A percentile compares a stretch with the other conserved stretches of the same genome.
phyloP scores from a whole-genome alignment of 1,140 invertebrate genomes.

The Platorchestia sp. region DNA sequence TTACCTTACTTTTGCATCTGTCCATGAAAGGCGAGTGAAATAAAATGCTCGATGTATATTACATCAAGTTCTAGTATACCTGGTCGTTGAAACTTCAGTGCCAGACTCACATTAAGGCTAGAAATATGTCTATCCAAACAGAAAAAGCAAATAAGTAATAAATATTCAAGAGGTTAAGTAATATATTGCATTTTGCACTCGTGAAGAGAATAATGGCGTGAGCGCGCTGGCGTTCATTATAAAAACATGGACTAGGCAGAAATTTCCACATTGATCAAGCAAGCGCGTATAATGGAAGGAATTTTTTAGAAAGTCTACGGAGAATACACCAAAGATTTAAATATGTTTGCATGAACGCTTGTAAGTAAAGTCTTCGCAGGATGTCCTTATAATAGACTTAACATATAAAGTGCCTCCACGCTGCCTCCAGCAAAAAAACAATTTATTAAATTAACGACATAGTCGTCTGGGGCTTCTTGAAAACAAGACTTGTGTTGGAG shows the following conservation, averaged over 20 bases:
- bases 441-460: neutral
- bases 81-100: neutral
- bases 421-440: neutral
- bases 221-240: constrained; percentile 21
- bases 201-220: neutral
- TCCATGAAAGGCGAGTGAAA: neutral
- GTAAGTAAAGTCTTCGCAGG: neutral
- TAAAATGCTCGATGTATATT: neutral
- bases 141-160: neutral
- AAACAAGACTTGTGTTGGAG: neutral
- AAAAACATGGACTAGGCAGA: constrained; percentile 30
- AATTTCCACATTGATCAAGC: constrained; percentile 40
- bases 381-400: constrained; percentile 30
- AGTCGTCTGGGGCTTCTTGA: neutral
- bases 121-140: neutral
- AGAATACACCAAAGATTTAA: constrained; percentile 22
- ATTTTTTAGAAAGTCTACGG: constrained; percentile 10
- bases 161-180: constrained; percentile 12
- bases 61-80: neutral
- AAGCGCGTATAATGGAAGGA: neutral
- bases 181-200: neutral
- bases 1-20: neutral
- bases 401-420: constrained; percentile 12
- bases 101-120: neutral
- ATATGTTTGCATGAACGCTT: neutral